Evolutionary conservation across 2,113 vertebrate species (phyloP).

Genomic region (Atractosteus spatula): DNA sequence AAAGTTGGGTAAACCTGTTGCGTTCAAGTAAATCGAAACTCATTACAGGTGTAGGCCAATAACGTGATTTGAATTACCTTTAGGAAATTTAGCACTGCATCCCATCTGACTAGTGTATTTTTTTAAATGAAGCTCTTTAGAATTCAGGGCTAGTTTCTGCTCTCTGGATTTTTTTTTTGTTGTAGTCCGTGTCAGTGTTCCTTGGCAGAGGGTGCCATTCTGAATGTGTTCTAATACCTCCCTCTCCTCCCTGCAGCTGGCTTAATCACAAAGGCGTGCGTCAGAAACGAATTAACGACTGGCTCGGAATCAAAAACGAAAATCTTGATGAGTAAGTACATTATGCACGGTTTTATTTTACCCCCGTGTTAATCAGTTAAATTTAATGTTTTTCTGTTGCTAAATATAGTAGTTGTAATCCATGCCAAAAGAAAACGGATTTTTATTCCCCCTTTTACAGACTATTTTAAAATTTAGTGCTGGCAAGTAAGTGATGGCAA

Average conservation of each 20-base stretch:
- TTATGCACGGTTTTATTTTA: neutral
- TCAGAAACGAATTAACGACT: conserved; percentile 89
- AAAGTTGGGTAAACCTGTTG: no score
- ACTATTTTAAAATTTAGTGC: neutral
- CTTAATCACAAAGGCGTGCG: conserved; percentile 94
- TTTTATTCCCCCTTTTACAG: neutral
- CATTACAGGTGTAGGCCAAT: no score
- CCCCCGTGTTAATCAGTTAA: neutral
- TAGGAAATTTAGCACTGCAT: no score
- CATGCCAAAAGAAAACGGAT: conserved; percentile 1
- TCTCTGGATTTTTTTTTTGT: no score
- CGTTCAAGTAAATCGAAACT: no score
- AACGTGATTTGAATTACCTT: no score
- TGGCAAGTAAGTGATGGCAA: no score
- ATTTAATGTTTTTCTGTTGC: neutral
- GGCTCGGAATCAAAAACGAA: conserved; percentile 89
- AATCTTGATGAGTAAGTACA: conserved; percentile 84
- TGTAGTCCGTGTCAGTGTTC: no score
- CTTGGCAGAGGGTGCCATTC: no score
- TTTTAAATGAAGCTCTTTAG: no score
- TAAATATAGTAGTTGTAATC: neutral
- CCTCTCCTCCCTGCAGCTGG: conserved; percentile 68
- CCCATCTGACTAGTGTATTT: no score
- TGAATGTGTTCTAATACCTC: conserved; percentile 9
- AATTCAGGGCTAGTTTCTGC: no score